Base-by-base conservation (phyloP, 1,140 invertebrate genomes). In the Trichogramma pretiosum region DNA sequence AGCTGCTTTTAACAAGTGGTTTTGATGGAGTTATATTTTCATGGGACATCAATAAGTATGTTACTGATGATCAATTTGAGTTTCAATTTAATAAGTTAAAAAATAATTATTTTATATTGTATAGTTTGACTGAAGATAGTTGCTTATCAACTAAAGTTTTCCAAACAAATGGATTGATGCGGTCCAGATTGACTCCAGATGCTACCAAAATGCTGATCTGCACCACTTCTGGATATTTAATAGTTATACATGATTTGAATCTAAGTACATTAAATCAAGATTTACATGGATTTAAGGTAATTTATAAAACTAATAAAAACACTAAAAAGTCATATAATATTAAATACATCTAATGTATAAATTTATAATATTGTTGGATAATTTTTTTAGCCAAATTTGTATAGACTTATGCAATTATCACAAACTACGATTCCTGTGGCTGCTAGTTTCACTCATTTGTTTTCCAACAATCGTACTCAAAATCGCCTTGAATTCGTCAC, bases 11-110 rank as follows among this genome's bases (percentile, higher is more conserved):
- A 3, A 93, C 89, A 3, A 93, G 90, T 26, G 90, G 89, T 5
- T 88, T 95, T 68, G 92, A 95, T 71, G 91, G 92, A 13, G 88
- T 84, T 55, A 90, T 96, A 65, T 92, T 88, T 59, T 87, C 89
- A 2, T 96, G 93, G 93, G 89, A 95, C 64, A 90, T 95, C 19
- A 93, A 93, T 68, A 89, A 81, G 64, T 85, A 76, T 63, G 50
- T 34, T 36, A n/a, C n/a, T n/a, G n/a, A n/a, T n/a, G n/a, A n/a
- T 24, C 4, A 28, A 32, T 37, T 18, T 18, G 2, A 45, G 17
- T 16, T 23, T 46, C n/a, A 34, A 24, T n/a, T 3, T 30, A 32
- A 37, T 11, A 26, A 10, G 3, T 21, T 18, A 42, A 28, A 11
- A 23, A 23, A 19, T 39, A 35, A 45, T 47, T 48, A 4, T 35